These are phyloP conservation scores for Brachirus orientalis DNA, from an alignment of 2,113 vertebrate genomes.

Conservation along the genomic window DNA sequence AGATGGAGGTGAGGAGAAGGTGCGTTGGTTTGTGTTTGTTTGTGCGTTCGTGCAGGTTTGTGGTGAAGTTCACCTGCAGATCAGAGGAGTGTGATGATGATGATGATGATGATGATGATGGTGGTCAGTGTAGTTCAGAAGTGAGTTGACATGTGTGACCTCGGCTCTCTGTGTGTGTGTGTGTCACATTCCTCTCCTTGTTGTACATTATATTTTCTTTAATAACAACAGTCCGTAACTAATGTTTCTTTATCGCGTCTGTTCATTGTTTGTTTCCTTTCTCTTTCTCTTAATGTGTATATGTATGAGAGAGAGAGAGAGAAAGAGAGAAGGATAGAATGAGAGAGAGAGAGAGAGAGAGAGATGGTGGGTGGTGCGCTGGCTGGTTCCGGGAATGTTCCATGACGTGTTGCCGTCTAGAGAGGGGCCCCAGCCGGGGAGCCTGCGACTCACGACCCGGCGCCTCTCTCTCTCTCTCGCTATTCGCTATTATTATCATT, in stretches of 20 bases:
- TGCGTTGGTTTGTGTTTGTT: neutral
- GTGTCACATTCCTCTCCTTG: neutral
- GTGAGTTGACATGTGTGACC: constrained; percentile 1
- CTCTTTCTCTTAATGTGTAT: constrained; percentile 13
- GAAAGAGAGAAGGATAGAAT: neutral
- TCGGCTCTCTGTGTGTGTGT: neutral
- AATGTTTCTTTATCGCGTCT: neutral
- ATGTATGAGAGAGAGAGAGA: constrained; percentile 22
- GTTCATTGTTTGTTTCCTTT: constrained; percentile 58
- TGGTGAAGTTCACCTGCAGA: too few species aligned
- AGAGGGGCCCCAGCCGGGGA: constrained; percentile 67
- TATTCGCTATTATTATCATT: too few species aligned
- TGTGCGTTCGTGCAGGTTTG: too few species aligned
- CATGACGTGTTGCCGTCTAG: constrained; percentile 76
- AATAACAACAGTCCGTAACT: neutral
- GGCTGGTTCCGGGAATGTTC: constrained; percentile 83
- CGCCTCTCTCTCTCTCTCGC: neutral
- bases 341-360: constrained; percentile 32
- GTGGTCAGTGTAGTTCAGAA: too few species aligned
- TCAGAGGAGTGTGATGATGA: too few species aligned
- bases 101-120: too few species aligned
- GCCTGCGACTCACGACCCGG: constrained; percentile 52
- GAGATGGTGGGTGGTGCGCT: constrained; percentile 74
- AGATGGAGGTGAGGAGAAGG: neutral
- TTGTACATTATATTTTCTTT: neutral